Evolutionary conservation across 2,888 invertebrate genomes (phyloP).

Genomic region (Latrodectus hesperus): DNA sequence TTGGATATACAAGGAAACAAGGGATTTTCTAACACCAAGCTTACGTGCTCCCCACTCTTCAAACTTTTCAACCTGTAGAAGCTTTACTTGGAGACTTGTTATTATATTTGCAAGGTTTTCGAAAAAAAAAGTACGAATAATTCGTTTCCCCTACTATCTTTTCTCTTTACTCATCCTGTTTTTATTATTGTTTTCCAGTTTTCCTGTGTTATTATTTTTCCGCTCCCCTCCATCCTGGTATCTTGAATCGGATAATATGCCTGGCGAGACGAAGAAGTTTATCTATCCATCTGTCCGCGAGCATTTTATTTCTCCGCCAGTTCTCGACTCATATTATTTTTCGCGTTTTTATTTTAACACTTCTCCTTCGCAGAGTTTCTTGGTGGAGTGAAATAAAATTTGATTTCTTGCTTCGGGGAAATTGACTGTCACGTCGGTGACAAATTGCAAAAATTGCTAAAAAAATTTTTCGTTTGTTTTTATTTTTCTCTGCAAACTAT

Average conservation of each 20-base stretch:
- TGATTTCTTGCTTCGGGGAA: slow-evolving; percentile 53
- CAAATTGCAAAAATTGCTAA: slow-evolving; percentile 50
- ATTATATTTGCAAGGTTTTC: not conserved
- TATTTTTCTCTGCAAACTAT: no score
- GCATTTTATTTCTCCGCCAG: no score
- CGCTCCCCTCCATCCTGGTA: no score
- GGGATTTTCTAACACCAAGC: no score
- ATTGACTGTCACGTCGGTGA: slow-evolving; percentile 41
- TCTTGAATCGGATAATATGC: slow-evolving; percentile 23
- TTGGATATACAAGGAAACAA: slow-evolving; percentile 16
- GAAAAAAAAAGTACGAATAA: slow-evolving; percentile 27
- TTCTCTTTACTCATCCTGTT: not conserved
- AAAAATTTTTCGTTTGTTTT: no score
- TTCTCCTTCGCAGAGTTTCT: not conserved
- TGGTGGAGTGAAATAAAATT: slow-evolving; percentile 38
- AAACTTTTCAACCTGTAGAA: no score
- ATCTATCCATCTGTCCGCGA: not conserved
- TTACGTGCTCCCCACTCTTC: no score
- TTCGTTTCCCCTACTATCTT: slow-evolving; percentile 1
- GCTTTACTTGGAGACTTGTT: no score
- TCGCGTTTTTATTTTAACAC: slow-evolving; percentile 7
- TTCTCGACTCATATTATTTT: no score
- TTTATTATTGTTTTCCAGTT: not conserved
- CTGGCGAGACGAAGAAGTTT: slow-evolving; percentile 4
- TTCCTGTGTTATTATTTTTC: no score